phyloP scores from a whole-genome alignment of 2,797 vertebrate genomes.

The Falco peregrinus region DNA sequence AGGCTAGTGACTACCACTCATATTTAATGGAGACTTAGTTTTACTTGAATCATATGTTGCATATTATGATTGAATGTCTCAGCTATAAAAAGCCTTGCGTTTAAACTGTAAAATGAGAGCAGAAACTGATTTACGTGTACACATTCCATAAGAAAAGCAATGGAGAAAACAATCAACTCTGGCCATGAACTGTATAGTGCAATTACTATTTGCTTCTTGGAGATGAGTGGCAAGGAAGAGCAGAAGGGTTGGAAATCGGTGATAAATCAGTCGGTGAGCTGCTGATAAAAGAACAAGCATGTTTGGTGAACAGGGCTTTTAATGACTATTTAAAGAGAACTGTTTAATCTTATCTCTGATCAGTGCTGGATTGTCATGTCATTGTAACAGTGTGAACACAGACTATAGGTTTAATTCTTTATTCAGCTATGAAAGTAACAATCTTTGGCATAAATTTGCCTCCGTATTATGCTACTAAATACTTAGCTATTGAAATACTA shows the following conservation, averaged over 20 bases:
- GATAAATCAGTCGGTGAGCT: slow-evolving; percentile 10
- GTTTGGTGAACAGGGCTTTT: slow-evolving; percentile 32
- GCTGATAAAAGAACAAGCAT: slow-evolving; percentile 5
- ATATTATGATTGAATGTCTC: slow-evolving; percentile 69
- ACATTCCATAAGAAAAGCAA: slow-evolving; percentile 5
- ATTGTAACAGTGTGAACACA: slow-evolving; percentile 35
- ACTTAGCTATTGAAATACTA: slow-evolving; percentile 43
- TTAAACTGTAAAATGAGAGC: slow-evolving; percentile 43
- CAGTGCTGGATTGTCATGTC: slow-evolving; percentile 47
- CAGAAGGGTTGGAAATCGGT: neutral
- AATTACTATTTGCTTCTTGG: slow-evolving; percentile 37
- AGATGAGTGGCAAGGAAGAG: neutral
- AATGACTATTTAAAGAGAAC: slow-evolving; percentile 46
- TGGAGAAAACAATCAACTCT: slow-evolving; percentile 48
- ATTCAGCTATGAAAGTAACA: slow-evolving; percentile 41
- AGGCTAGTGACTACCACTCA: slow-evolving; percentile 32
- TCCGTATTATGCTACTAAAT: slow-evolving; percentile 36
- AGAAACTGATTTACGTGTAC: slow-evolving; percentile 40
- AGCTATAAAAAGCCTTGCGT: slow-evolving; percentile 58
- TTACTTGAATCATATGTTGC: slow-evolving; percentile 62
- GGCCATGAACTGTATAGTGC: slow-evolving; percentile 23
- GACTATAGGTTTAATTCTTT: slow-evolving; percentile 31
- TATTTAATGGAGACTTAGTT: slow-evolving; percentile 57
- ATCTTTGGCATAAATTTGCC: slow-evolving; percentile 15
- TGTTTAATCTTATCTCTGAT: slow-evolving; percentile 35